Evolutionary conservation across 2,888 invertebrate species (phyloP).

Genomic region (Sphaerophoria rueppellii): DNA sequence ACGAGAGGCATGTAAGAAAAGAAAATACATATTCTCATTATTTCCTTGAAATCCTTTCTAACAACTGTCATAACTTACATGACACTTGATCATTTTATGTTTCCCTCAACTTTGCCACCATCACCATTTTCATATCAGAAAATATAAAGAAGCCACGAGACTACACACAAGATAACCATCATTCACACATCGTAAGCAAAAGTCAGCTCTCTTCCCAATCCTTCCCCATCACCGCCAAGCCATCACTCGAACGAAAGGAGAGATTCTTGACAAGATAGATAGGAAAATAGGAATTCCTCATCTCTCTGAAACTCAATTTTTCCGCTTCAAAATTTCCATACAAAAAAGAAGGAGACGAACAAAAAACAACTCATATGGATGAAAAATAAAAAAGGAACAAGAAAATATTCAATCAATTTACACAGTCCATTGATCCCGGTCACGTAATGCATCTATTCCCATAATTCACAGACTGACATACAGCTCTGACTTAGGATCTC

Average conservation of each 20-base stretch:
- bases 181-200: conserved; percentile 61
- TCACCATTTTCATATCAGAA: neutral
- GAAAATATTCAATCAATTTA: conserved; percentile 72
- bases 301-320: conserved; percentile 35
- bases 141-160: conserved; percentile 34
- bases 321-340: conserved; percentile 61
- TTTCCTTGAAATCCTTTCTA: conserved; percentile 61
- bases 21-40: conserved; percentile 42
- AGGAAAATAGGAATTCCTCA: conserved; percentile 28
- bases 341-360: conserved; percentile 8
- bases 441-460: conserved; percentile 73
- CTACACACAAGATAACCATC: conserved; percentile 64
- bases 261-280: neutral
- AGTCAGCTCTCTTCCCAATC: conserved; percentile 23
- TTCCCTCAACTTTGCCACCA: conserved; percentile 12
- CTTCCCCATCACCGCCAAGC: neutral
- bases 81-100: conserved; percentile 67
- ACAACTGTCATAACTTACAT: conserved; percentile 73
- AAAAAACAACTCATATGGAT: neutral
- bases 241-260: neutral
- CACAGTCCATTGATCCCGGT: conserved; percentile 74
- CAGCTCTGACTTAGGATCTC: conserved; percentile 16
- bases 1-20: neutral
- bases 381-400: conserved; percentile 13
- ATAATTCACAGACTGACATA: conserved; percentile 61